Conservation (phyloP, 2,888 invertebrate species). For the Dendrolimus pini region DNA sequence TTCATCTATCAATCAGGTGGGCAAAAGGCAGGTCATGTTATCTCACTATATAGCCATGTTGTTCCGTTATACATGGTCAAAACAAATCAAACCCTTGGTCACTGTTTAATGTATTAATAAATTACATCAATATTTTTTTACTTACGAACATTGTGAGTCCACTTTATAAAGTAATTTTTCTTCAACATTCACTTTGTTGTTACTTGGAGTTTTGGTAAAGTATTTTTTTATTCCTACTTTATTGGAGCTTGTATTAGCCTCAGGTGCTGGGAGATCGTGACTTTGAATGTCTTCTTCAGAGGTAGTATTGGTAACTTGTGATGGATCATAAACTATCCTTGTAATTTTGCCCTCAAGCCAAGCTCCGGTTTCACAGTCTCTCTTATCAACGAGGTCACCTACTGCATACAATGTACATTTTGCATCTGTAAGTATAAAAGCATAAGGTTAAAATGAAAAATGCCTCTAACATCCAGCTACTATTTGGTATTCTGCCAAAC, state of each 20-base stretch:
- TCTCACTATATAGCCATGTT: too few species aligned
- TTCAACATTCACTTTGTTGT: slow-evolving; percentile 29
- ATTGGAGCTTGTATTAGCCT: slow-evolving; percentile 24
- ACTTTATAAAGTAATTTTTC: slow-evolving; percentile 62
- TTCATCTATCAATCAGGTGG: too few species aligned
- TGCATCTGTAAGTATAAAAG: slow-evolving; percentile 36
- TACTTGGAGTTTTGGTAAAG: slow-evolving; percentile 35
- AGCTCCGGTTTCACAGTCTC: slow-evolving; percentile 78
- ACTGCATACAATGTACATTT: slow-evolving; percentile 68
- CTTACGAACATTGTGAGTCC: background rate
- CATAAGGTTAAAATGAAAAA: background rate
- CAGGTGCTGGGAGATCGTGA: slow-evolving; percentile 16
- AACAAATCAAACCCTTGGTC: too few species aligned
- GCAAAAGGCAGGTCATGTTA: too few species aligned
- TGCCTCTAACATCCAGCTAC: too few species aligned
- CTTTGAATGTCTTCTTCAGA: slow-evolving; percentile 14
- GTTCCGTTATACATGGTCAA: too few species aligned
- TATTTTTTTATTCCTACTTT: slow-evolving; percentile 40
- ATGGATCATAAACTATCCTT: slow-evolving; percentile 64
- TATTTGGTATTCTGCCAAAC: too few species aligned
- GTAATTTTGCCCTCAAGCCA: slow-evolving; percentile 84
- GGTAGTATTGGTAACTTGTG: slow-evolving; percentile 8
- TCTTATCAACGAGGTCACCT: slow-evolving; percentile 82
- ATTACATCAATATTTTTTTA: too few species aligned
- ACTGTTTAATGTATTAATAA: too few species aligned